Base-by-base conservation (phyloP, 2,888 invertebrate species). In the Oasisia sp. region DNA sequence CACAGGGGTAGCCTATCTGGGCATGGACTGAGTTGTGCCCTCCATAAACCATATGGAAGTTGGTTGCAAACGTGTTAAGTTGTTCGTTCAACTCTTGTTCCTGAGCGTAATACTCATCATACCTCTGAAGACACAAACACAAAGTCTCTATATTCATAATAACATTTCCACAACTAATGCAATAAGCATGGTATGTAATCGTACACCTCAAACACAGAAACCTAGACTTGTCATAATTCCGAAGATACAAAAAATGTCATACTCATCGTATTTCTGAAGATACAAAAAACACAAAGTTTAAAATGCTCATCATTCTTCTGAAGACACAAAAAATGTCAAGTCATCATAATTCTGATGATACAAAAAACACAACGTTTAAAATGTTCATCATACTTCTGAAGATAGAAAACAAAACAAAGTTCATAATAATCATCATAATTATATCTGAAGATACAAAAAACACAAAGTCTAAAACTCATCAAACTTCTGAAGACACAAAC, bases 11-110 rank as follows among this genome's bases (percentile, higher is more conserved):
- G 19, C 74, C 74, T 74, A 96, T 94, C 92, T 96, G 96, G 0
- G 96, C 95, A 1, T 93, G 91, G 0, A 96, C 96, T 8, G 96
- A 96, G 94, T 96, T 96, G 93, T 95, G 95, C 4, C 96, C 96
- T 45, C 96, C 95, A 93, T 96, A 96, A 32, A 96, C 95, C 8
- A 95, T 93, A 27, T 95, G 95, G 92, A 95, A 94, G 92, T 95
- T 96, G 90, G 94, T 95, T n/a, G 96, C 95, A 94, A 96, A 96
- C 11, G 95, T 95, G 74, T 95, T 93, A 93, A 96, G 95, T 93
- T 95, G 95, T 14, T 94, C 94, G 93, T 96, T 96, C 91, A 96
- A 94, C 91, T 95, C 95, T 32, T 96, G 94, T 92, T 96, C 96
- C 38, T 95, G 94, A 0, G 95, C 93, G 92, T 96, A 96, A 93